A percentile compares a stretch with the other conserved stretches of the same genome.
Evolutionary conservation across 1,140 invertebrate genomes (phyloP).

Genomic region (Heliconius congener): DNA sequence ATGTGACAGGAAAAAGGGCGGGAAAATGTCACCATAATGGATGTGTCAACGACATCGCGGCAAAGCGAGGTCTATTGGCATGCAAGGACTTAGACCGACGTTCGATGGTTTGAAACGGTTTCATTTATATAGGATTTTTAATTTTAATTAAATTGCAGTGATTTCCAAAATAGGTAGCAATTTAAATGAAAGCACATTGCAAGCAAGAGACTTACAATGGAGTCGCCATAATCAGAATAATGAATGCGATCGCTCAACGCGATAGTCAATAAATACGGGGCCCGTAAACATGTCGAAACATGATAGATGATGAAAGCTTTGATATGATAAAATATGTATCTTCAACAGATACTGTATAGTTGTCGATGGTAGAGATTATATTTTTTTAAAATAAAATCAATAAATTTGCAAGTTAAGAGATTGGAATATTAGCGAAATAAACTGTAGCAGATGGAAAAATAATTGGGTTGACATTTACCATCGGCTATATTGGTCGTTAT

Average conservation of each 20-base stretch:
- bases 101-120: slow-evolving; percentile 56
- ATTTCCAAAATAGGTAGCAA: slow-evolving; percentile 28
- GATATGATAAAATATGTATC: slow-evolving; percentile 73
- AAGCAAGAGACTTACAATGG: slow-evolving; percentile 43
- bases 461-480: slow-evolving; percentile 72
- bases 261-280: slow-evolving; percentile 73
- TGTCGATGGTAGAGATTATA: slow-evolving; percentile 37
- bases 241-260: slow-evolving; percentile 68
- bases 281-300: slow-evolving; percentile 74
- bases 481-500: slow-evolving; percentile 76
- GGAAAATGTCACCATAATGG: slow-evolving; percentile 77
- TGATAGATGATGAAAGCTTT: slow-evolving; percentile 75
- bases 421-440: slow-evolving; percentile 21
- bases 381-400: slow-evolving; percentile 19
- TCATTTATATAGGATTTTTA: slow-evolving; percentile 56
- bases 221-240: slow-evolving; percentile 67
- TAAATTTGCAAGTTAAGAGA: slow-evolving; percentile 1
- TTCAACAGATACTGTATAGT: slow-evolving; percentile 59
- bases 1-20: slow-evolving; percentile 78
- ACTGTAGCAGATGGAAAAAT: slow-evolving; percentile 46
- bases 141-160: slow-evolving; percentile 15
- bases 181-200: slow-evolving; percentile 40
- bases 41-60: slow-evolving; percentile 73
- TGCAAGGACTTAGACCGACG: slow-evolving; percentile 59
- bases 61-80: slow-evolving; percentile 65